Conservation (phyloP, 2,113 vertebrate species). For the Cephalopterus ornatus region DNA sequence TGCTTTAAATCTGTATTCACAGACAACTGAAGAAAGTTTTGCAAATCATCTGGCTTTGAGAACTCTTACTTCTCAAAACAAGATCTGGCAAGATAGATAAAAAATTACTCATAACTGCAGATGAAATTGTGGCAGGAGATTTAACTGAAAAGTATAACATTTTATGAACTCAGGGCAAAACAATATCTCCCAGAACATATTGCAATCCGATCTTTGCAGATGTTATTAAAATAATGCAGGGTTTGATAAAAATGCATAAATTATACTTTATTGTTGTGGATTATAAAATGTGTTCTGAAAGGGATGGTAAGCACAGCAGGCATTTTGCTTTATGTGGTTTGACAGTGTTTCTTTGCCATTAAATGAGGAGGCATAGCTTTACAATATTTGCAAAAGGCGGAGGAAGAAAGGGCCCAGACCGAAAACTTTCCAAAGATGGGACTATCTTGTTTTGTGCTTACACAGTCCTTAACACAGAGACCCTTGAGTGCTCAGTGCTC, state of each 20-base stretch:
- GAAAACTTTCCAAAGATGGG: not conserved
- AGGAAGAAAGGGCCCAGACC: not conserved
- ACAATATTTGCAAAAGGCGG: not conserved
- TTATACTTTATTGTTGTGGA: conserved; percentile 57
- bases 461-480: not conserved
- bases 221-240: conserved; percentile 58
- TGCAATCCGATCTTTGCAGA: conserved; percentile 28
- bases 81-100: conserved; percentile 30
- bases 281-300: conserved; percentile 53
- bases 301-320: conserved; percentile 33
- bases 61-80: not conserved
- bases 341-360: not conserved
- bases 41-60: not conserved
- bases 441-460: not conserved
- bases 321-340: conserved; percentile 43
- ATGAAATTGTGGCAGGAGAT: conserved; percentile 40
- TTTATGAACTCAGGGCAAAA: conserved; percentile 56
- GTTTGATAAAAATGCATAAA: conserved; percentile 66
- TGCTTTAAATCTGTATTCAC: not conserved
- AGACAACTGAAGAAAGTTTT: not conserved
- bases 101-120: conserved; percentile 28
- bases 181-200: conserved; percentile 52
- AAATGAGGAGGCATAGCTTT: conserved; percentile 12
- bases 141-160: conserved; percentile 35
- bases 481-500: not conserved